Base-by-base conservation (phyloP, 2,888 invertebrate genomes). In the Volucella inanis region DNA sequence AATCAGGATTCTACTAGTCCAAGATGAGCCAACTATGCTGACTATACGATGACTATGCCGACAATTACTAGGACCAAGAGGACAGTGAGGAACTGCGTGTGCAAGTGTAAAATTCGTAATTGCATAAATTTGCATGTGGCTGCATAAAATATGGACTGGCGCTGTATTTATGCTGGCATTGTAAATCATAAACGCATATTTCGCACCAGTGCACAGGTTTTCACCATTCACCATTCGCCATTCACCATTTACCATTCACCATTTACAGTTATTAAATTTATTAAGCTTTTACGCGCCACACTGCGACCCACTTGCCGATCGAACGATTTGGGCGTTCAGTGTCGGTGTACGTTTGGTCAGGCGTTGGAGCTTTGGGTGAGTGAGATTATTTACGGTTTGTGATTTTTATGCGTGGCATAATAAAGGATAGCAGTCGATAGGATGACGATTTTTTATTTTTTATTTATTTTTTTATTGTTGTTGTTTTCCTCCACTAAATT, bases 111-210 rank as follows among this genome's bases (percentile, higher is more conserved):
- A 91, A 92, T 90, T 91, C 90, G 90, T 91, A 92, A 92, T 90
- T 91, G 90, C 91, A 92, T 91, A 92, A 92, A 91, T 92, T 92
- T 90, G 89, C 90, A 90, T 91, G 90, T 90, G 91, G 91, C 89
- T 89, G 91, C 89, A 89, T 90, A 91, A 90, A 89, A 90, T 90
- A 91, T 90, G 88, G 88, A 80, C 84, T 75, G 80, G 71, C 57
- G 70, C 47, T 92, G 91, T 91, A 92, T 92, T 90, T 90, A 87
- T 87, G 88, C 89, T 88, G 88, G 85, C 87, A 88, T 89, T 90
- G 90, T 91, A 92, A 91, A 91, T 91, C 92, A 88, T 88, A 88
- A 86, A 88, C 88, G 88, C 87, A 88, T 88, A 88, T 88, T 88
- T 88, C 86, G 88, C 84, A 86, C 88, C 88, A 88, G 83, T 87